phyloP scores from a whole-genome alignment of 2,888 invertebrate species.

The Caenorhabditis imperialis region DNA sequence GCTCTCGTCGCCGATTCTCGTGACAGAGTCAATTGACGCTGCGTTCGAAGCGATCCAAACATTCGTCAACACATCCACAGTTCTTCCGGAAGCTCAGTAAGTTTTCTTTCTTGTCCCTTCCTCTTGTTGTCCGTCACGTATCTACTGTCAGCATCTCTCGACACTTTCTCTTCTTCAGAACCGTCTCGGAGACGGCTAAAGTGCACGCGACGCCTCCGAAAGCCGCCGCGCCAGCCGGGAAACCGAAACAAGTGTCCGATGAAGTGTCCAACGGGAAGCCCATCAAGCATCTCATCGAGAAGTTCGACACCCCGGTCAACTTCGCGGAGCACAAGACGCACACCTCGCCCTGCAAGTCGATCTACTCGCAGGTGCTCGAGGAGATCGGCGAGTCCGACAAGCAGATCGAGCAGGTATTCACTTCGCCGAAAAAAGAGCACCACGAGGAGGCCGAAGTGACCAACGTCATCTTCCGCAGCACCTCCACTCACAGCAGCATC shows the following conservation, averaged over 20 bases:
- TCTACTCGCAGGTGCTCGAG: constrained; percentile 39
- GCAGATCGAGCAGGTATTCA: constrained; percentile 13
- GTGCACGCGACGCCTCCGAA: constrained; percentile 43
- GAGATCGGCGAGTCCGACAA: constrained; percentile 30
- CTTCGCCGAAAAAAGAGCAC: constrained; percentile 16
- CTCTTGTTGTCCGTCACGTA: neutral
- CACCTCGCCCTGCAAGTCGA: constrained; percentile 17
- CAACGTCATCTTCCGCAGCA: constrained; percentile 49
- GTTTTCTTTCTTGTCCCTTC: neutral
- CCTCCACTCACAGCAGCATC: constrained; percentile 43
- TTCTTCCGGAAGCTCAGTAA: constrained; percentile 20
- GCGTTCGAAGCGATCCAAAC: constrained; percentile 30
- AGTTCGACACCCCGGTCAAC: constrained; percentile 46
- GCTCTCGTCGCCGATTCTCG: constrained; percentile 16
- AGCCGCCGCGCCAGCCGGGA: constrained; percentile 34
- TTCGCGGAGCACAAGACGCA: constrained; percentile 31
- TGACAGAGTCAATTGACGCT: constrained; percentile 36
- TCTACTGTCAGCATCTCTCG: constrained; percentile 22
- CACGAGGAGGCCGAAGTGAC: constrained; percentile 30
- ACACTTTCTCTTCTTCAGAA: constrained; percentile 33
- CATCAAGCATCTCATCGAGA: constrained; percentile 49
- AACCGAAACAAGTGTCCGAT: constrained; percentile 10
- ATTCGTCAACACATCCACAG: constrained; percentile 1
- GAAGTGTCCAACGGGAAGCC: constrained; percentile 20
- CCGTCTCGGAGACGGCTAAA: constrained; percentile 29